Evolutionary conservation across 1,140 invertebrate species (phyloP).

Genomic region (Solenopsis fugax): DNA sequence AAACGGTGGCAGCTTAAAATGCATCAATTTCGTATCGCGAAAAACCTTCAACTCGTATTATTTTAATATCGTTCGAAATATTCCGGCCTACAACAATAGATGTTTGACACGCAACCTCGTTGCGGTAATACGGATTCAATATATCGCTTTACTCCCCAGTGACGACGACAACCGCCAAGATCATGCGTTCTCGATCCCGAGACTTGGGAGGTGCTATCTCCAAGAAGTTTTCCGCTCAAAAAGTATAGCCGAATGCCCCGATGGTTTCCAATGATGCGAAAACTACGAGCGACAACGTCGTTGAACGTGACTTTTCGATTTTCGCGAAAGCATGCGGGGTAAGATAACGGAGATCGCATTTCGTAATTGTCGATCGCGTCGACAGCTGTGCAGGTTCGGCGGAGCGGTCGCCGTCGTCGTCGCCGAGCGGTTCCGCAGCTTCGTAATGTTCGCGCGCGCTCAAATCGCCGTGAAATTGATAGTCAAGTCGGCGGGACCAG

Average conservation of each 20-base stretch:
- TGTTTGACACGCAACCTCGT: constrained; percentile 3
- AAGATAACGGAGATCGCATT: constrained; percentile 1
- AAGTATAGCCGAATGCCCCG: not conserved
- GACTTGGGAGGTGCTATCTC: not conserved
- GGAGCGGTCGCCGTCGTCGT: not conserved
- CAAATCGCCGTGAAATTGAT: constrained; percentile 63
- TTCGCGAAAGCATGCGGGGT: too few relatives aligned
- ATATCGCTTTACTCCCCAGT: not conserved
- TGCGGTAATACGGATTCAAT: not conserved
- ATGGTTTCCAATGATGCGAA: not conserved
- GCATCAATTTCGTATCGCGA: not conserved
- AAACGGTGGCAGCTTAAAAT: constrained; percentile 11
- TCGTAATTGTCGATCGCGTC: constrained; percentile 42
- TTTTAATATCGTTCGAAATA: constrained; percentile 23
- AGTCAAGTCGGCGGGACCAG: not conserved
- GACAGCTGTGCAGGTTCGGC: constrained; percentile 25
- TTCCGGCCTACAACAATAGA: not conserved
- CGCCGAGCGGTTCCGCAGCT: not conserved
- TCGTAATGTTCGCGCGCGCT: not conserved
- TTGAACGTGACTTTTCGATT: not conserved
- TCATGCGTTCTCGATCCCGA: not conserved
- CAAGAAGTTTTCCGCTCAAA: not conserved
- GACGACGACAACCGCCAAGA: not conserved
- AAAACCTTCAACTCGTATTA: constrained; percentile 36
- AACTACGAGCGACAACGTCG: not conserved